Conservation (phyloP, 2,113 vertebrate species). For the Rhinolophus sinicus region DNA sequence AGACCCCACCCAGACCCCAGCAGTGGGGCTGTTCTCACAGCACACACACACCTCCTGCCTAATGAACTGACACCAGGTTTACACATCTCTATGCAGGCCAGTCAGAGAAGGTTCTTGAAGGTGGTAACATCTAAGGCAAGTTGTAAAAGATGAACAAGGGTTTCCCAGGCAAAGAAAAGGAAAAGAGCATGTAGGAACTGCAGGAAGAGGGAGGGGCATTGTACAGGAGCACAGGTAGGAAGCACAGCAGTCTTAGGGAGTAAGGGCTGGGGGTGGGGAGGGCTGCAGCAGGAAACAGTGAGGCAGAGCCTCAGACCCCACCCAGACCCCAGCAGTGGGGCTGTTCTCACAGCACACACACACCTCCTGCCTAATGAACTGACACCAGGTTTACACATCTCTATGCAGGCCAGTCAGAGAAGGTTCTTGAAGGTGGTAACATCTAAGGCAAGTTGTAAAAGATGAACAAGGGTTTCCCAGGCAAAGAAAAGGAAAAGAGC, state of each 20-base stretch:
- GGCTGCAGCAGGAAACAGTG: accelerated
- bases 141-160: neutral
- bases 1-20: neutral
- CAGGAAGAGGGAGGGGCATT: too few relatives aligned
- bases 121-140: neutral
- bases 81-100: accelerated
- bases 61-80: neutral
- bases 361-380: accelerated
- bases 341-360: accelerated
- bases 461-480: neutral
- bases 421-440: neutral
- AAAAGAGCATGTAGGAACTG: neutral
- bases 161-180: neutral
- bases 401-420: too few relatives aligned
- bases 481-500: neutral
- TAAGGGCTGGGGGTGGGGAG: accelerated
- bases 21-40: neutral
- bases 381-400: neutral
- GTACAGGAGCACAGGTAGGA: accelerated
- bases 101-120: neutral
- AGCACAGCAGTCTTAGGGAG: accelerated
- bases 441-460: neutral
- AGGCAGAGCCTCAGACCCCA: accelerated
- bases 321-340: neutral
- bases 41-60: accelerated